phyloP scores from a whole-genome alignment of 2,888 invertebrate genomes.

The Malthinus seriepunctatus region DNA sequence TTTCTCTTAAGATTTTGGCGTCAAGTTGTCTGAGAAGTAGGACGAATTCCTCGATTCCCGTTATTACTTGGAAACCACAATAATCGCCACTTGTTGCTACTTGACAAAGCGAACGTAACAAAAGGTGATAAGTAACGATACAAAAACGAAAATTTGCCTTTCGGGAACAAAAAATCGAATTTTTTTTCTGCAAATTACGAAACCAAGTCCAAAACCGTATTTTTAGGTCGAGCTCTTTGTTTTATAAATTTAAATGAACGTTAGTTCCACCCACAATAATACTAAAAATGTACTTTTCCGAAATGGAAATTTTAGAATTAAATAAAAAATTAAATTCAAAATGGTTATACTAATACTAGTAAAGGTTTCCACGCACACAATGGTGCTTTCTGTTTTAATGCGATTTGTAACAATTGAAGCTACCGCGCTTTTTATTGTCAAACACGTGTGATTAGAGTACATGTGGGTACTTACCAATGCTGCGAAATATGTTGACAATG shows the following conservation, averaged over 20 bases:
- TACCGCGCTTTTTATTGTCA: constrained; percentile 42
- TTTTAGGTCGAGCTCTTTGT: too few relatives aligned
- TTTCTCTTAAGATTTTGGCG: constrained; percentile 20
- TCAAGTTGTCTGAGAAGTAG: constrained; percentile 25
- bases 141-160: background rate
- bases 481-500: constrained; percentile 47
- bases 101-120: constrained; percentile 12
- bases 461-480: constrained; percentile 49
- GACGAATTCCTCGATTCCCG: constrained; percentile 27
- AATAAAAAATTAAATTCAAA: too few relatives aligned
- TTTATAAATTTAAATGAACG: too few relatives aligned
- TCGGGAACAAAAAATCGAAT: background rate
- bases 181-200: too few relatives aligned
- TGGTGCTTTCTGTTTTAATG: constrained; percentile 9
- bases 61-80: constrained; percentile 18
- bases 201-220: too few relatives aligned
- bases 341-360: too few relatives aligned
- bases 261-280: too few relatives aligned
- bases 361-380: background rate
- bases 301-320: too few relatives aligned
- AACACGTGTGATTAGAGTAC: constrained; percentile 46
- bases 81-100: constrained; percentile 31
- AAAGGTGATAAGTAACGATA: constrained; percentile 1
- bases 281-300: too few relatives aligned
- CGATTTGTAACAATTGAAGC: constrained; percentile 19